Base-by-base conservation (phyloP, 92 coral and sea anemone species). In the Parazoanthus atlanticus region DNA sequence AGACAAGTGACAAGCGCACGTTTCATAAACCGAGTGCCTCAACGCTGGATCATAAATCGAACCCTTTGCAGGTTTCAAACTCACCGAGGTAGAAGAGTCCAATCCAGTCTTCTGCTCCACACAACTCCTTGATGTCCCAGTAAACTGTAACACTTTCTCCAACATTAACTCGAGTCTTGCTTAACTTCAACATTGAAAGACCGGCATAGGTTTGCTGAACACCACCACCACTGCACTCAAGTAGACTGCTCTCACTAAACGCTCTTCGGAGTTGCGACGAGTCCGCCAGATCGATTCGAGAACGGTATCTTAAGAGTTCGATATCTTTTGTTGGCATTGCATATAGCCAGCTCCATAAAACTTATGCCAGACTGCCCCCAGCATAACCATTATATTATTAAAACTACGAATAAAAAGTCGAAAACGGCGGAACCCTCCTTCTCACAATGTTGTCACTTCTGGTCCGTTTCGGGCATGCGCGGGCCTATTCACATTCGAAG, bases 51-150 rank as follows among this genome's bases (percentile, higher is more conserved):
- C 17, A 54, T 9, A 29, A 26, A 36, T 6, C 19, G 25, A 29
- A 49, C 71, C 28, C 66, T 0, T 15, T 26, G 19, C 21, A 34
- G 34, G 81, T 30, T 47, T 8, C 23, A 25, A 79, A 88, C 96
- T 93, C 78, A 97, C 99, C 99, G 56, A 96, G 93, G 78, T 97
- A 96, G 43, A 95, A 97, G 36, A 97, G 93, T 6, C 99, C 99
- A 65, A 97, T 97, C 99, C 99, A 97, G 87, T 97, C 99, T 74
- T 94, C 93, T 25, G 98, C 93, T 74, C 98, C 95, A 89, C 98
- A 90, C 81, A 95, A 79, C 69, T 91, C 99, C 81, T 93, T 93
- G 91, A 95, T 93, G 79, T 95, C 98, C 97, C 99, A 97, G 82
- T 95, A 97, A 69, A 97, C 95, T 52, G 98, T 97, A 76, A 97